Evolutionary conservation across 2,797 vertebrate genomes (phyloP).

Genomic region (Margarornis squamiger): DNA sequence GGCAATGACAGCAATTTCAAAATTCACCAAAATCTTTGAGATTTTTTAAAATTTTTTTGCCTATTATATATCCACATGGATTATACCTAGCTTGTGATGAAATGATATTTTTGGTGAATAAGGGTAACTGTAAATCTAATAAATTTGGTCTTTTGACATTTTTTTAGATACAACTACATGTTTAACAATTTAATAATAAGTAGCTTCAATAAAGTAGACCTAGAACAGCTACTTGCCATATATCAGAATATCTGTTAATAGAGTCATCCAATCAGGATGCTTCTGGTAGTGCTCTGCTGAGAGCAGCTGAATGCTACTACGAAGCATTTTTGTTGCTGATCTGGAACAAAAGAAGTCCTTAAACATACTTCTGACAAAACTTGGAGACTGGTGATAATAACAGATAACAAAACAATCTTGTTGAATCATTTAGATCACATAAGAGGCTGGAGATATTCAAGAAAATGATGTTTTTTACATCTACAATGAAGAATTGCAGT

Average conservation of each 20-base stretch:
- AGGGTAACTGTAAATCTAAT: neutral
- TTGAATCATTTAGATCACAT: neutral
- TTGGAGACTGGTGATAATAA: neutral
- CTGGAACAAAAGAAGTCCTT: neutral
- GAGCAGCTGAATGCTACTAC: neutral
- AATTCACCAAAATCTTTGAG: neutral
- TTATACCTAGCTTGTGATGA: neutral
- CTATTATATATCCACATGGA: neutral
- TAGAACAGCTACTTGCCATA: neutral
- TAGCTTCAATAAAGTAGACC: neutral
- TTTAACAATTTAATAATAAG: neutral
- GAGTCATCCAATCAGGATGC: neutral
- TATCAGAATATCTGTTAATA: neutral
- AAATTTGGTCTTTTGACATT: neutral
- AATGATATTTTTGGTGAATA: neutral
- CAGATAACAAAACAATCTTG: neutral
- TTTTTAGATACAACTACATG: neutral
- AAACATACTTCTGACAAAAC: neutral
- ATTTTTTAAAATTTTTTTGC: neutral
- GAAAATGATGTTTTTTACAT: neutral
- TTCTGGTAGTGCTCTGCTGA: neutral
- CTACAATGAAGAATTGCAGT: neutral
- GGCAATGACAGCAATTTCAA: neutral
- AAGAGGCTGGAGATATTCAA: neutral
- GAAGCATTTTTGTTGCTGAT: neutral